Base-by-base conservation (phyloP, 1,140 invertebrate species). In the Schlechtendalia chinensis region DNA sequence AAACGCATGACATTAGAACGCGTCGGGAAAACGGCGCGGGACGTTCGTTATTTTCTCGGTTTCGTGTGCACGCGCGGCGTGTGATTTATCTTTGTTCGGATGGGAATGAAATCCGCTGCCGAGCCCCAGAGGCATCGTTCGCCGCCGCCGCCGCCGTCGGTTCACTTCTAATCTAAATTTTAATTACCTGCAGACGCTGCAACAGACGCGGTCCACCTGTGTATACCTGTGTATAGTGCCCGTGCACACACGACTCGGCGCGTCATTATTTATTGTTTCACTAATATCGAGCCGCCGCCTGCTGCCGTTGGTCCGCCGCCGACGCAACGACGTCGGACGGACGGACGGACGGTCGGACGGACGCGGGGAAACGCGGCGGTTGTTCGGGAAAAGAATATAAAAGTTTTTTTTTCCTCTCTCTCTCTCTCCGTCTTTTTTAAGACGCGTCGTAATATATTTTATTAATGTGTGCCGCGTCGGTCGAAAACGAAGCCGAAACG, bases 21-120 rank as follows among this genome's bases (percentile, higher is more conserved):
- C n/a, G n/a, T n/a, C n/a, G n/a, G 45, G 39, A 69, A 69, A 69
- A 69, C 27, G 67, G 45, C 45, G 39, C 67, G 67, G 39, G 22
- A 69, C 45, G 24, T 69, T 69, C 67, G 67, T 69, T 69, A 50
- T 69, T 69, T 69, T 67, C 39, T 67, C 39, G 39, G 67, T 69
- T 69, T 27, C 67, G 67, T 50, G n/a, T 11, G 22, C 17, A 1
- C 3, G 22, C 12, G 5, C 12, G 63, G 32, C 8, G 39, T 17
- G 75, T 79, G 75, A 79, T 79, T 79, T 79, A 79, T 79, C 75
- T 79, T 79, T 79, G 75, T 79, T 79, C 75, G 58, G 58, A 63
- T 79, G 58, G 58, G 75, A 63, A 63, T 79, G 58, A 58, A 63
- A 63, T 79, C 75, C 75, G 69, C 24, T 29, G 47, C 69, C 19